These are phyloP conservation scores for Halcyon chelicuti DNA, from an alignment of 2,797 vertebrate genomes.

Conservation along the genomic window DNA sequence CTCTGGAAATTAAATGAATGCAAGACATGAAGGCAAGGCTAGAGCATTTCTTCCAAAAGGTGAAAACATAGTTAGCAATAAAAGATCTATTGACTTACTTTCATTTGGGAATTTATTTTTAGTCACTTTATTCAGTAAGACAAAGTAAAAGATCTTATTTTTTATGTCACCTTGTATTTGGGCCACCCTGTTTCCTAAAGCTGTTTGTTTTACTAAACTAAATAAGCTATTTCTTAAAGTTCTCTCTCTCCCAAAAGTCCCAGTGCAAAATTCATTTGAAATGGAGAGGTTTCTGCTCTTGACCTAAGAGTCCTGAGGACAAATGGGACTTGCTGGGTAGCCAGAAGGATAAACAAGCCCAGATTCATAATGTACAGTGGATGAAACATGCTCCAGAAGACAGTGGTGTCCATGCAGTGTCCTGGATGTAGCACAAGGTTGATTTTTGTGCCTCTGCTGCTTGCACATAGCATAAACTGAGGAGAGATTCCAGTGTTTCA, in stretches of 20 bases:
- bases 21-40: neutral
- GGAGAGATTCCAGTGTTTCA: neutral
- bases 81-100: neutral
- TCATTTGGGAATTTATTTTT: constrained; percentile 5
- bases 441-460: neutral
- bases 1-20: constrained; percentile 26
- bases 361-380: fast-evolving
- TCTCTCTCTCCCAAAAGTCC: neutral
- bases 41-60: neutral
- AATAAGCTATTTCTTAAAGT: neutral
- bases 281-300: neutral
- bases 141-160: neutral
- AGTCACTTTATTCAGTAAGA: neutral
- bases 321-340: neutral
- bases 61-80: neutral
- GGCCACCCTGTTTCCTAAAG: neutral
- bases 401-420: neutral
- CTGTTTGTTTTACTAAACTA: neutral
- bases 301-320: neutral
- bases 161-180: neutral
- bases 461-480: neutral
- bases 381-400: neutral
- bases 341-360: neutral
- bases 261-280: neutral
- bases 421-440: neutral